These are phyloP conservation scores for Eufriesea mexicana DNA, from an alignment of 1,140 invertebrate genomes.

Conservation along the genomic window DNA sequence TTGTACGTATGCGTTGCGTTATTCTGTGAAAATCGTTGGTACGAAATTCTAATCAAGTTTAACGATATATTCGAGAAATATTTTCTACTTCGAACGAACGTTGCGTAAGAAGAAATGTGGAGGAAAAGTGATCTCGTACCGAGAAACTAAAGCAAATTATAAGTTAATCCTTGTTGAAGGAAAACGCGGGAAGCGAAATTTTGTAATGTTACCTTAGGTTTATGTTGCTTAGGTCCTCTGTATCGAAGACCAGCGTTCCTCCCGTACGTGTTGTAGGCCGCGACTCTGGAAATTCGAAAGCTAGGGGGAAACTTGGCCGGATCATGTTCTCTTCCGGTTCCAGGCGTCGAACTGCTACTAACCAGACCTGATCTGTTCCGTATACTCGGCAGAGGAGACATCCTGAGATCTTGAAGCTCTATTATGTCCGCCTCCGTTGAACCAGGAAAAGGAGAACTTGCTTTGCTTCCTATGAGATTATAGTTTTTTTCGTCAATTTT, in stretches of 20 bases:
- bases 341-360: constrained; percentile 50
- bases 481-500: too few relatives aligned
- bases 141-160: too few relatives aligned
- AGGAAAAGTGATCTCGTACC: too few relatives aligned
- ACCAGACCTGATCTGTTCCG: constrained; percentile 81
- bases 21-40: too few relatives aligned
- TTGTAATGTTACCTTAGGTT: constrained; percentile 79
- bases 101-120: too few relatives aligned
- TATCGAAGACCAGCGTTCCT: constrained; percentile 84
- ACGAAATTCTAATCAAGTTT: too few relatives aligned
- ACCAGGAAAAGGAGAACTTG: constrained; percentile 76
- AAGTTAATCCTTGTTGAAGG: too few relatives aligned
- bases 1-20: too few relatives aligned
- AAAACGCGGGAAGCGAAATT: too few relatives aligned
- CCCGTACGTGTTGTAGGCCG: constrained; percentile 82
- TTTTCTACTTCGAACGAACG: too few relatives aligned
- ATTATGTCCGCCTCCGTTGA: constrained; percentile 83
- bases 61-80: too few relatives aligned
- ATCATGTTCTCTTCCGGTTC: constrained; percentile 80
- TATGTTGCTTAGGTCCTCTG: constrained; percentile 81
- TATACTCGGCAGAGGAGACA: constrained; percentile 92
- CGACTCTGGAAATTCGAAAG: constrained; percentile 88
- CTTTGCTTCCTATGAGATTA: constrained; percentile 77
- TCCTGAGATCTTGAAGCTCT: constrained; percentile 90
- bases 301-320: constrained; percentile 89